Percentiles rank a stretch among this genome's conserved stretches.
phyloP scores from a whole-genome alignment of 2,888 invertebrate species.

The Hyppa rectilinea region DNA sequence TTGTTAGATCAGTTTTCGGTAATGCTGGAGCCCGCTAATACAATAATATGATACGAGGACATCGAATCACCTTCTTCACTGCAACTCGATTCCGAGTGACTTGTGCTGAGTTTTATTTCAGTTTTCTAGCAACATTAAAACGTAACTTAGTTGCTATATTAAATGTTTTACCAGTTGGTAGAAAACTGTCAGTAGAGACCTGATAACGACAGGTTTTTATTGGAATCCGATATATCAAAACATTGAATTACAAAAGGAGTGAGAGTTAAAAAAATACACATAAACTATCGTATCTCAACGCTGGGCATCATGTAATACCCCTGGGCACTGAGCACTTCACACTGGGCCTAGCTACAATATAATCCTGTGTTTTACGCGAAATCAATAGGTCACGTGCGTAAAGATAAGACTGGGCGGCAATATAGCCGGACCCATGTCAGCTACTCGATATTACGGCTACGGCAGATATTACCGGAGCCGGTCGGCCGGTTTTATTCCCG shows the following conservation, averaged over 20 bases:
- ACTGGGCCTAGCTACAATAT: conserved; percentile 58
- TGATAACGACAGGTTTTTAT: neutral
- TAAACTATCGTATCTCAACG: conserved; percentile 51
- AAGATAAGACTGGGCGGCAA: conserved; percentile 71
- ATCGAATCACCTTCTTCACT: neutral
- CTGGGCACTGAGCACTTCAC: conserved; percentile 62
- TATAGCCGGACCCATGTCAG: conserved; percentile 79
- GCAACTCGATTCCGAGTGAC: neutral
- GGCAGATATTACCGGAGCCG: conserved; percentile 45
- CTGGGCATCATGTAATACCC: conserved; percentile 53
- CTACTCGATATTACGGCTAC: conserved; percentile 58
- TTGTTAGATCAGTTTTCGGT: neutral
- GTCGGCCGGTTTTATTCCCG: conserved; percentile 44
- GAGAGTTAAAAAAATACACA: conserved; percentile 54
- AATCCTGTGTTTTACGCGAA: conserved; percentile 68
- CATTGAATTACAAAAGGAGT: conserved; percentile 25
- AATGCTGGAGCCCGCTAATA: neutral
- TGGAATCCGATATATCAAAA: neutral
- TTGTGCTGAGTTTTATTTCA: too few species aligned
- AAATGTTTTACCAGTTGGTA: neutral
- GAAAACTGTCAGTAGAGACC: neutral
- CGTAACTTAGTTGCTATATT: neutral
- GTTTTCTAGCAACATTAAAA: neutral
- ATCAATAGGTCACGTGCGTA: conserved; percentile 76
- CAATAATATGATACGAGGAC: neutral